phyloP scores from a whole-genome alignment of 2,113 vertebrate genomes.

The Polypterus bichir region DNA sequence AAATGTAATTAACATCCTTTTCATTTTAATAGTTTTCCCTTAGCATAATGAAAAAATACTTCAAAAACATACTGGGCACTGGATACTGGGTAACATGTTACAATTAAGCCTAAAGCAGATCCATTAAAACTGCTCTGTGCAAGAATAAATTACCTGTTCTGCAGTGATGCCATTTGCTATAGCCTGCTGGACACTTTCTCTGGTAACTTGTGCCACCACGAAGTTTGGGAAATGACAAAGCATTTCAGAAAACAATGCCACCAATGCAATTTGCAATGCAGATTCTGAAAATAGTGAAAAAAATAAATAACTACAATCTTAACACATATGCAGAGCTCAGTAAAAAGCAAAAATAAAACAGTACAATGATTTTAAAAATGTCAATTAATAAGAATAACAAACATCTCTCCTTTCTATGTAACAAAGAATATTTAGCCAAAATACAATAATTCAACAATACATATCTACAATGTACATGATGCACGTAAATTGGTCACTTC shows the following conservation, averaged over 20 bases:
- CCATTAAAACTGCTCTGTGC: background rate
- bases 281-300: conserved; percentile 45
- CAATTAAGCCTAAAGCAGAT: background rate
- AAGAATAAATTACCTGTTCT: conserved; percentile 57
- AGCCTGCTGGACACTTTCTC: conserved; percentile 81
- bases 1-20: too few relatives aligned
- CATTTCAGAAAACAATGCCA: conserved; percentile 85
- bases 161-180: conserved; percentile 82
- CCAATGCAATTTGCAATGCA: conserved; percentile 77
- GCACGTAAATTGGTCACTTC: too few relatives aligned
- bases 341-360: too few relatives aligned
- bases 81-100: background rate
- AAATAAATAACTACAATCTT: background rate
- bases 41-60: background rate
- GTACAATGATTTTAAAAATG: too few relatives aligned
- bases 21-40: background rate
- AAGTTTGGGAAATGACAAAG: conserved; percentile 80
- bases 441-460: too few relatives aligned
- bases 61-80: background rate
- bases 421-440: too few relatives aligned
- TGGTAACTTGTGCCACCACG: conserved; percentile 73
- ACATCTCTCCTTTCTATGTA: too few relatives aligned
- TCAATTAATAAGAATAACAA: too few relatives aligned
- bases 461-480: too few relatives aligned
- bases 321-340: too few relatives aligned